phyloP scores from a whole-genome alignment of 2,888 invertebrate genomes.

The Andrena bicolor region DNA sequence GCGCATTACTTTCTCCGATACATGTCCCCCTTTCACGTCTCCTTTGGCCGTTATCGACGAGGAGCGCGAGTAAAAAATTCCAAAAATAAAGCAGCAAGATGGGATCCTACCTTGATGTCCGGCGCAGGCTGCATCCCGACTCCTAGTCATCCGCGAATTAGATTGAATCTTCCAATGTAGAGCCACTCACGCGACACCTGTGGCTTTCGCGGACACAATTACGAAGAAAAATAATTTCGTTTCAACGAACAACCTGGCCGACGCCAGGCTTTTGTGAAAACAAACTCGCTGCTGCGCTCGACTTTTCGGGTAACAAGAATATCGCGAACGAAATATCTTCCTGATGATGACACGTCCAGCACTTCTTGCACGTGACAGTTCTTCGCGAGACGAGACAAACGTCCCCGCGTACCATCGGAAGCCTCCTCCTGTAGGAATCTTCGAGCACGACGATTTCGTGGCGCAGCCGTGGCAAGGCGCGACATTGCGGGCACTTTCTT shows the following conservation, averaged over 20 bases:
- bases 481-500: not conserved
- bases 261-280: not conserved
- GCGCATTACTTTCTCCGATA: not conserved
- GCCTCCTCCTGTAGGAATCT: conserved; percentile 15
- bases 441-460: conserved; percentile 25
- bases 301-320: no score
- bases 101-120: conserved; percentile 25
- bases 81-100: not conserved
- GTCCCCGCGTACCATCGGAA: not conserved
- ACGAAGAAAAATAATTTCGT: not conserved
- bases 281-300: not conserved
- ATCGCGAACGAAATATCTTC: not conserved
- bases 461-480: not conserved
- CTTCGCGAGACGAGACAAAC: conserved; percentile 35
- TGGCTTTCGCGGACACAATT: not conserved
- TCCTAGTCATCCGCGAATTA: not conserved
- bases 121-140: not conserved
- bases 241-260: not conserved
- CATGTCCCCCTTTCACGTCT: not conserved
- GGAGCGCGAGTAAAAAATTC: not conserved
- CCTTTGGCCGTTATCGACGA: conserved; percentile 1
- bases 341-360: not conserved
- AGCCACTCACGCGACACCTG: not conserved
- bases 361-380: conserved; percentile 49
- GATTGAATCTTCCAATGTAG: conserved; percentile 13